phyloP scores from a whole-genome alignment of 2,797 vertebrate genomes.

The Yasuhikotakia modesta region DNA sequence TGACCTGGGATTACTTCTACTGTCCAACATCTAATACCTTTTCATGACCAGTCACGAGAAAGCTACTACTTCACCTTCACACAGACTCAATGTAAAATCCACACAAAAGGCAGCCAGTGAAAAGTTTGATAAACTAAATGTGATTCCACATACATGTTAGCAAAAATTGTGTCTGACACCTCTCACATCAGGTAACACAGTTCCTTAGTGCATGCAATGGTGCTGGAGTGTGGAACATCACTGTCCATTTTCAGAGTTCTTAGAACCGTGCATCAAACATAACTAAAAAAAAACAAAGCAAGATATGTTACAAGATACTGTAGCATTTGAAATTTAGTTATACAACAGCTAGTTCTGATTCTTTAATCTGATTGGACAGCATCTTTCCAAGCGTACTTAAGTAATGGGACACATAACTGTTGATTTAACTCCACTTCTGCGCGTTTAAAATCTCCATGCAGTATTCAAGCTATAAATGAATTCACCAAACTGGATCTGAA shows the following conservation, averaged over 20 bases:
- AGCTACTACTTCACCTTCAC: slow-evolving; percentile 66
- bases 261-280: not conserved
- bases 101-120: slow-evolving; percentile 42
- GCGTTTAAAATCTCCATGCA: not conserved
- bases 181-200: slow-evolving; percentile 64
- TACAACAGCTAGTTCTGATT: not conserved
- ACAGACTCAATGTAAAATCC: slow-evolving; percentile 71
- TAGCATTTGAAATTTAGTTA: not conserved
- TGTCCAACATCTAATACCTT: slow-evolving; percentile 69
- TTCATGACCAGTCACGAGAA: slow-evolving; percentile 56
- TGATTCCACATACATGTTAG: slow-evolving; percentile 68
- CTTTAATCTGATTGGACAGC: not conserved
- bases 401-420: not conserved
- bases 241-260: slow-evolving; percentile 5
- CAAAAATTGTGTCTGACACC: slow-evolving; percentile 69
- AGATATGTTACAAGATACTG: not conserved
- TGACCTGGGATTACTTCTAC: slow-evolving; percentile 75
- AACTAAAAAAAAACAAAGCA: not conserved
- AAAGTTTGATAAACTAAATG: slow-evolving; percentile 52
- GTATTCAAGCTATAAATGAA: not conserved
- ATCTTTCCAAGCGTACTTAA: not conserved
- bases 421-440: not conserved
- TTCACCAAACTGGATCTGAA: not conserved
- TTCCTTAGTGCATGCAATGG: not conserved
- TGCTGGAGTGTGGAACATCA: not conserved